Evolutionary conservation across 2,113 vertebrate species (phyloP).

Genomic region (Scatophagus argus): DNA sequence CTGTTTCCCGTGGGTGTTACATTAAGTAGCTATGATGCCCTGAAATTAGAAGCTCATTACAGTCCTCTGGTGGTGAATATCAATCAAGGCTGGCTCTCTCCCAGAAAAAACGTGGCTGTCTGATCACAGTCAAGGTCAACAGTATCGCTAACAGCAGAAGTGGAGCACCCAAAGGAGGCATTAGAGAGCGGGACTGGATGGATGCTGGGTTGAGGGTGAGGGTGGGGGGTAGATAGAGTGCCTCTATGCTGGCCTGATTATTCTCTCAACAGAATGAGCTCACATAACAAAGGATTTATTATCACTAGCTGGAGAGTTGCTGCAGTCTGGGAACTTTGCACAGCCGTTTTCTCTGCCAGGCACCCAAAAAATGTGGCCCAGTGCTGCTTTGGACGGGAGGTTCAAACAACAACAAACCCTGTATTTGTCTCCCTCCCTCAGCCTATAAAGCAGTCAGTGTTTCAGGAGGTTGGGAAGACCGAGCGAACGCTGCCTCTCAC

Average conservation of each 20-base stretch:
- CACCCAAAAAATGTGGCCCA: slow-evolving; percentile 55
- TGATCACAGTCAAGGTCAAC: slow-evolving; percentile 36
- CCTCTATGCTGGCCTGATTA: slow-evolving; percentile 74
- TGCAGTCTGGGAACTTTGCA: slow-evolving; percentile 65
- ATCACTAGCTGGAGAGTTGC: slow-evolving; percentile 65
- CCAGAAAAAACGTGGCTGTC: neutral
- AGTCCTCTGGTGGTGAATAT: slow-evolving; percentile 21
- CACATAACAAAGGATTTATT: slow-evolving; percentile 79
- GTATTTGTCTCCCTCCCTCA: slow-evolving; percentile 10
- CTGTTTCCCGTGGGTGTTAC: slow-evolving; percentile 1
- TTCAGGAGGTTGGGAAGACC: slow-evolving; percentile 32
- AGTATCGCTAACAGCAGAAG: slow-evolving; percentile 11
- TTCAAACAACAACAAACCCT: slow-evolving; percentile 58
- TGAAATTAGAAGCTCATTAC: slow-evolving; percentile 23
- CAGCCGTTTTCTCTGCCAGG: slow-evolving; percentile 58
- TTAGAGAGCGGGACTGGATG: slow-evolving; percentile 29
- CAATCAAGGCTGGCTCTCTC: neutral
- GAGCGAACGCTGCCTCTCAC: slow-evolving; percentile 28
- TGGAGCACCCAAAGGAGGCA: slow-evolving; percentile 35
- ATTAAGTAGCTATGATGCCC: slow-evolving; percentile 5
- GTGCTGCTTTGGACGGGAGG: slow-evolving; percentile 54
- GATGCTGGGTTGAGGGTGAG: neutral
- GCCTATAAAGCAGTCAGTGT: slow-evolving; percentile 67
- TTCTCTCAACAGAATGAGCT: slow-evolving; percentile 73
- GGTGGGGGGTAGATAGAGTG: slow-evolving; percentile 44